Percentiles rank a stretch among this genome's conserved stretches.
Evolutionary conservation across 2,888 invertebrate species (phyloP).

Genomic region (Andrena dorsata): DNA sequence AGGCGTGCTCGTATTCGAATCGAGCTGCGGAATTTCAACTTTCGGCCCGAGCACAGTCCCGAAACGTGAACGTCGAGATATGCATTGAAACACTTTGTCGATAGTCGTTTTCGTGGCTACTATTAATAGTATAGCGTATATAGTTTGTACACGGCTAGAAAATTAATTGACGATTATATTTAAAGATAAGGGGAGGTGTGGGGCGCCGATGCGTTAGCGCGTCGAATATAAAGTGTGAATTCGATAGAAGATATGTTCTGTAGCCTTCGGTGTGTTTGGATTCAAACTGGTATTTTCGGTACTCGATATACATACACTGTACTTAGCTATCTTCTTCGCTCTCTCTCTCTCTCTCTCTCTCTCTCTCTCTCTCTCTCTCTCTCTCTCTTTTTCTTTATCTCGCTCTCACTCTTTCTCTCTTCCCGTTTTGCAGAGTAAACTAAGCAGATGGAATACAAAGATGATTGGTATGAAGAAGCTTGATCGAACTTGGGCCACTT

Average conservation of each 20-base stretch:
- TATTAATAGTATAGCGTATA: constrained; percentile 4
- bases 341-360: no score
- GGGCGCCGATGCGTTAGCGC: constrained; percentile 5
- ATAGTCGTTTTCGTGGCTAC: neutral
- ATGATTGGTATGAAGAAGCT: constrained; percentile 11
- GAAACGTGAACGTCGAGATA: constrained; percentile 20
- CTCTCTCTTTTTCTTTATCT: neutral
- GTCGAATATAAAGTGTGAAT: constrained; percentile 55
- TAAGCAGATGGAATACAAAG: constrained; percentile 2
- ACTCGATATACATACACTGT: constrained; percentile 28
- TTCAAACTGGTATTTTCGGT: constrained; percentile 39
- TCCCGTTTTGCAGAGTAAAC: constrained; percentile 12
- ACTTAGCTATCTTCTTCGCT: neutral
- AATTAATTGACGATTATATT: constrained; percentile 59
- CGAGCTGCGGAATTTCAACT: neutral
- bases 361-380: no score
- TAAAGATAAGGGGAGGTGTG: constrained; percentile 24
- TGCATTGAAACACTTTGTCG: constrained; percentile 1
- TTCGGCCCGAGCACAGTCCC: neutral
- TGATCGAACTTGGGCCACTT: constrained; percentile 21
- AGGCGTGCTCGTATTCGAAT: neutral
- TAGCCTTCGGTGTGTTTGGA: constrained; percentile 10
- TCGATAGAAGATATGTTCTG: constrained; percentile 51
- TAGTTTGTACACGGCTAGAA: constrained; percentile 38
- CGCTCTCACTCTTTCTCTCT: neutral